Evolutionary conservation across 2,797 vertebrate genomes (phyloP).

Genomic region (Premnoplex brunnescens): DNA sequence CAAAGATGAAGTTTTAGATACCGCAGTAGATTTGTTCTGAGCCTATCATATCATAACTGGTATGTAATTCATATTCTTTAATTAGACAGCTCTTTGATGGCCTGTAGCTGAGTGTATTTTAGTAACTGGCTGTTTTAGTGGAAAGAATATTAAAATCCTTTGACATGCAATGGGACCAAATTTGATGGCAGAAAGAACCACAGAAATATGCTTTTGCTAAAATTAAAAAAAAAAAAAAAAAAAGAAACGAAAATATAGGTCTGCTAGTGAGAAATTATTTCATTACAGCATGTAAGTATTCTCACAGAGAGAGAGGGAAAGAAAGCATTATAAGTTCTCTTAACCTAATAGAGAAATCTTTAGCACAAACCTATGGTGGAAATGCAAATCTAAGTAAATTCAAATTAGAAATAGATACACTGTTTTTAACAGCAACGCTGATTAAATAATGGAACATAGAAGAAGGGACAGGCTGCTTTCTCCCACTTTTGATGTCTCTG

Average conservation of each 20-base stretch:
- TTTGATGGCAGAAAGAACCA: neutral
- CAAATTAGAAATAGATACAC: neutral
- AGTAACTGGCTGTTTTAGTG: neutral
- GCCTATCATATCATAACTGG: neutral
- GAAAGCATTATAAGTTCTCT: neutral
- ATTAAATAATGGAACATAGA: neutral
- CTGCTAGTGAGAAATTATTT: neutral
- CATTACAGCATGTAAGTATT: neutral
- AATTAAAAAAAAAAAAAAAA: no score
- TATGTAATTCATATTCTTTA: slow-evolving; percentile 13
- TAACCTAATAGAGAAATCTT: neutral
- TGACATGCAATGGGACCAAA: neutral
- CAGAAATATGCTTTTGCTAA: neutral
- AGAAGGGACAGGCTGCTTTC: neutral
- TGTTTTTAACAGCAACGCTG: neutral
- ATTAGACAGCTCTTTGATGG: slow-evolving; percentile 10
- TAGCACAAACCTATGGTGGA: neutral
- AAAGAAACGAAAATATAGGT: no score
- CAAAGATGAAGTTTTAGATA: slow-evolving; percentile 20
- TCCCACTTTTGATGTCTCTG: neutral
- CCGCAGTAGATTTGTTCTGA: slow-evolving; percentile 4
- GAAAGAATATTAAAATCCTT: slow-evolving; percentile 22
- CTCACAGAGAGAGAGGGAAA: neutral
- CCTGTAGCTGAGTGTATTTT: neutral
- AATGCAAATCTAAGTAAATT: neutral